These are phyloP conservation scores for Poecile atricapillus DNA, from an alignment of 2,113 vertebrate species.

Conservation along the genomic window DNA sequence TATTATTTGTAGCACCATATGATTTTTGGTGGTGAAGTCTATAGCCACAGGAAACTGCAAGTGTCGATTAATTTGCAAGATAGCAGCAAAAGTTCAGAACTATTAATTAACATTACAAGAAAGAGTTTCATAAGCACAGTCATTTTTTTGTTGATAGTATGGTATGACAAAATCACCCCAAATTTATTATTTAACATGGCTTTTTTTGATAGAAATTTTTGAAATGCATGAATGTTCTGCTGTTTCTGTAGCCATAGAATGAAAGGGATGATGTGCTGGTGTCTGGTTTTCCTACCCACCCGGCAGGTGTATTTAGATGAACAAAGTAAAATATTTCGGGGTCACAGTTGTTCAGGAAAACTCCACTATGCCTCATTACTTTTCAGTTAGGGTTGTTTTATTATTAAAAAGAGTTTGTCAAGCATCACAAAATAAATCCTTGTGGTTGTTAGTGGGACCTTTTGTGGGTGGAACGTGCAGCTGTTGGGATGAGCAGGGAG, in stretches of 20 bases:
- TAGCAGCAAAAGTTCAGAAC: not conserved
- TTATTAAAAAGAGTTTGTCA: not conserved
- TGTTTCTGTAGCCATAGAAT: not conserved
- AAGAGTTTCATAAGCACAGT: not conserved
- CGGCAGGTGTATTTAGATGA: not conserved
- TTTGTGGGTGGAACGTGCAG: fast-evolving
- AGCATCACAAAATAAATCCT: not conserved
- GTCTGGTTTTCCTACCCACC: not conserved
- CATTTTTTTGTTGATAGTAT: not conserved
- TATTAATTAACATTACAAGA: not conserved
- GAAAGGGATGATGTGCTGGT: not conserved
- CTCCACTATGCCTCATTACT: not conserved
- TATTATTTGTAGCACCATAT: not conserved
- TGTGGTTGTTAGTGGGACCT: not conserved
- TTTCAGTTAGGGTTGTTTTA: not conserved
- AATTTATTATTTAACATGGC: not conserved
- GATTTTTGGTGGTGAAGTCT: not conserved
- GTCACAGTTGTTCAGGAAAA: not conserved
- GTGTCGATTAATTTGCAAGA: not conserved
- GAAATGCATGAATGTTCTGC: not conserved
- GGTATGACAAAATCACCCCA: not conserved
- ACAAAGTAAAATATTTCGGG: not conserved
- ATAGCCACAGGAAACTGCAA: not conserved
- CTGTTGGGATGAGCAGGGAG: not conserved
- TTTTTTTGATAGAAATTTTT: not conserved